Percentiles rank a stretch among this genome's conserved stretches.
phyloP scores from a whole-genome alignment of 2,888 invertebrate species.

The Noctua janthe region DNA sequence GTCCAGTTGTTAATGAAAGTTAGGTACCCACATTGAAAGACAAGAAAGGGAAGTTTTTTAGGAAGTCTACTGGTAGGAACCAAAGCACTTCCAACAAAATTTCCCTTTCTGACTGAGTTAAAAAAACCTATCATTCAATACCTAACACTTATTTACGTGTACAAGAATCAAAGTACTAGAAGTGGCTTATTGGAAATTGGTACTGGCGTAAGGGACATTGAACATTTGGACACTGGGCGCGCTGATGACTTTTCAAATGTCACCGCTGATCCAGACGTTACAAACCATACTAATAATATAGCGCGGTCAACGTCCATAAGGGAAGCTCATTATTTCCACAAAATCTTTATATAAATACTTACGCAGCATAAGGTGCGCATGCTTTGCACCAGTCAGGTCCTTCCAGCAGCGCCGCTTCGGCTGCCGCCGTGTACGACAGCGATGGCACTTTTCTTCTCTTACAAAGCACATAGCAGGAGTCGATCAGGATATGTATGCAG shows the following conservation, averaged over 20 bases:
- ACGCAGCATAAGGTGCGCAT: conserved; percentile 92
- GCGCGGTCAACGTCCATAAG: not conserved
- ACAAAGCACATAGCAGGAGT: conserved; percentile 92
- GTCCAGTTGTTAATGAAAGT: not conserved
- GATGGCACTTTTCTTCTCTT: conserved; percentile 91
- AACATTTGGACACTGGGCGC: not conserved
- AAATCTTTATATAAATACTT: conserved; percentile 75
- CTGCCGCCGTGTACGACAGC: conserved; percentile 95
- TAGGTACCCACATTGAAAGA: not conserved
- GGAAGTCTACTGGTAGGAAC: not conserved
- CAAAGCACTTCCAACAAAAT: too few relatives aligned
- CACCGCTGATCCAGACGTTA: not conserved
- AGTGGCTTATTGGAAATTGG: not conserved
- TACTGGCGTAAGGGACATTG: not conserved
- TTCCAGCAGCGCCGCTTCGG: conserved; percentile 94
- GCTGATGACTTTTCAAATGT: not conserved
- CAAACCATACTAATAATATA: not conserved
- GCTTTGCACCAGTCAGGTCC: conserved; percentile 93
- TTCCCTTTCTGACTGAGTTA: not conserved
- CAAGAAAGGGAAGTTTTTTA: not conserved
- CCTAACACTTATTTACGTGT: not conserved
- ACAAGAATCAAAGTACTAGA: not conserved
- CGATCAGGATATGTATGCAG: conserved; percentile 97
- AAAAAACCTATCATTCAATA: not conserved
- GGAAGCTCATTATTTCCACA: not conserved